phyloP scores from a whole-genome alignment of 2,888 invertebrate species.

The Parnassius orleans region DNA sequence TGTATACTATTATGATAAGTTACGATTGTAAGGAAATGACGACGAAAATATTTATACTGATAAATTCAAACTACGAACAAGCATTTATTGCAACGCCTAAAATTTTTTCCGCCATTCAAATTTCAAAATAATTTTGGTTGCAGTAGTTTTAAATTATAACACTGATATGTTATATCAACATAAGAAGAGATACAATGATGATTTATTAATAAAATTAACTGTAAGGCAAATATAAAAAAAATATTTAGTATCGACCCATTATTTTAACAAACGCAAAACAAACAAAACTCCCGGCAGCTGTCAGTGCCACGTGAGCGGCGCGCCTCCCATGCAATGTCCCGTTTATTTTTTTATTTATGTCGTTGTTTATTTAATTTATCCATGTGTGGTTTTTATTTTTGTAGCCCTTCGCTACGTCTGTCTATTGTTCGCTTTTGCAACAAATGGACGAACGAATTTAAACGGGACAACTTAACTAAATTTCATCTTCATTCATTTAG shows the following conservation, averaged over 20 bases:
- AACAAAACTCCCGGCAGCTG: slow-evolving; percentile 38
- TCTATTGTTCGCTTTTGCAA: slow-evolving; percentile 36
- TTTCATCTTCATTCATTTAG: background rate
- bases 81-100: too few relatives aligned
- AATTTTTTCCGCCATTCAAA: too few relatives aligned
- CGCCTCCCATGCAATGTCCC: slow-evolving; percentile 37
- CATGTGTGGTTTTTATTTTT: slow-evolving; percentile 41
- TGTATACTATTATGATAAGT: too few relatives aligned
- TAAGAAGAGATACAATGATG: too few relatives aligned
- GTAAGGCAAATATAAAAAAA: background rate
- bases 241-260: slow-evolving; percentile 2
- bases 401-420: slow-evolving; percentile 32
- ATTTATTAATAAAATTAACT: too few relatives aligned
- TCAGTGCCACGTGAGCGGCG: slow-evolving; percentile 45
- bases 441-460: slow-evolving; percentile 34
- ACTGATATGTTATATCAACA: too few relatives aligned
- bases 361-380: slow-evolving; percentile 46
- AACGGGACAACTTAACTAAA: slow-evolving; percentile 37
- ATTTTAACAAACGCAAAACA: slow-evolving; percentile 17
- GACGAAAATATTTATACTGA: too few relatives aligned
- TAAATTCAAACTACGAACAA: too few relatives aligned
- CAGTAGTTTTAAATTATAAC: too few relatives aligned
- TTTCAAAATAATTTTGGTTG: too few relatives aligned
- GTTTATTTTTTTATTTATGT: slow-evolving; percentile 30
- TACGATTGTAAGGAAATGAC: too few relatives aligned